Evolutionary conservation across 1,140 invertebrate genomes (phyloP).

Genomic region (Helicoverpa zea): DNA sequence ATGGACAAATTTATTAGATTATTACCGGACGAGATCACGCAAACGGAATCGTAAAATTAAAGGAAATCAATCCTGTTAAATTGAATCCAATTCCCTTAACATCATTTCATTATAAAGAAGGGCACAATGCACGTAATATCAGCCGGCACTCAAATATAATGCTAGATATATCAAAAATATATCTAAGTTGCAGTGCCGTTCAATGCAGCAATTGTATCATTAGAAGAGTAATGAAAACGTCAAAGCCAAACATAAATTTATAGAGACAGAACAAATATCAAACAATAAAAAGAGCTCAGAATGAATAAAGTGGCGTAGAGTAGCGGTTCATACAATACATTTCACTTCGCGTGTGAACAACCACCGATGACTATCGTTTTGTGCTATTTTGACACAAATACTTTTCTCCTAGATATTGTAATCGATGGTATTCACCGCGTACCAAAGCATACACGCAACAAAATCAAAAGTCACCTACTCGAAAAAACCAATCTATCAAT

Average conservation of each 20-base stretch:
- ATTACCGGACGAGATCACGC: conserved; percentile 84
- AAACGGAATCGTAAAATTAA: conserved; percentile 85
- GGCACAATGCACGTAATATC: conserved; percentile 41
- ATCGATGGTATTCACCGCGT: conserved; percentile 69
- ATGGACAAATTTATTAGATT: conserved; percentile 84
- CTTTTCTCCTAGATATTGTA: conserved; percentile 75
- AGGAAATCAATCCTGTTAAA: conserved; percentile 82
- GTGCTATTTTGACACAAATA: conserved; percentile 74
- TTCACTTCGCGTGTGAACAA: conserved; percentile 71
- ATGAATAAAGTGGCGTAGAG: conserved; percentile 58
- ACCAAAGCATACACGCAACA: conserved; percentile 71
- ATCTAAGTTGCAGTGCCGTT: conserved; percentile 1
- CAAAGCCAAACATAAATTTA: conserved; percentile 63
- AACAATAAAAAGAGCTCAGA: conserved; percentile 59
- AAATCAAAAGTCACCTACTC: conserved; percentile 79
- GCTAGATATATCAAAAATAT: conserved; percentile 15
- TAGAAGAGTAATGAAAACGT: conserved; percentile 61
- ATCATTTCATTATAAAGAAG: conserved; percentile 55
- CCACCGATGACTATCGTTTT: conserved; percentile 76
- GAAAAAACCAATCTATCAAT: conserved; percentile 86
- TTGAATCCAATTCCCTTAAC: conserved; percentile 77
- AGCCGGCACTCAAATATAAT: conserved; percentile 28
- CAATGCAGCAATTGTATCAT: conserved; percentile 24
- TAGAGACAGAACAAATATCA: conserved; percentile 60
- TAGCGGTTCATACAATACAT: conserved; percentile 69